These are phyloP conservation scores for Sinohyriopsis cumingii DNA, from an alignment of 2,888 invertebrate genomes.

Conservation along the genomic window DNA sequence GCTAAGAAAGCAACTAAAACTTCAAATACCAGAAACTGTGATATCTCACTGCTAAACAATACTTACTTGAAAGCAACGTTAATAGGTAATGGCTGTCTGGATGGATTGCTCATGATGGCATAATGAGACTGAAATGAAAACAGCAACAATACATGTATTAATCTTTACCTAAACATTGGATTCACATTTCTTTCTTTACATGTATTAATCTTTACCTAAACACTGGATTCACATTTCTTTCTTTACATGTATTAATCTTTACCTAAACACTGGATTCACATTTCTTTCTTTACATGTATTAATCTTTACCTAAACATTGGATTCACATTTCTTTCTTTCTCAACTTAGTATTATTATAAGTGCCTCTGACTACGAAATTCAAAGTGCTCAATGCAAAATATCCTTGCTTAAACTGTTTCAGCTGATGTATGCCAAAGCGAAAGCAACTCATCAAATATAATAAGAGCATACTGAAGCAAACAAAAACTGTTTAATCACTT, in stretches of 20 bases:
- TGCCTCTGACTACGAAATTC: too few species aligned
- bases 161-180: neutral
- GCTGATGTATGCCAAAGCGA: too few species aligned
- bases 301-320: neutral
- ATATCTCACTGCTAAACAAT: neutral
- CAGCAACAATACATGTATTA: slow-evolving; percentile 3
- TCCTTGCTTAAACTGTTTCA: too few species aligned
- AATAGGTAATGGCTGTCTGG: slow-evolving; percentile 91
- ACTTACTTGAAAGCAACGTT: slow-evolving; percentile 85
- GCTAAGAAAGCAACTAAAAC: too few species aligned
- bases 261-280: neutral
- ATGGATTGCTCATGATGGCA: slow-evolving; percentile 96
- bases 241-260: slow-evolving; percentile 1
- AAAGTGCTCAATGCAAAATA: too few species aligned
- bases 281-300: slow-evolving; percentile 2
- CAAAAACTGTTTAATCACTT: too few species aligned
- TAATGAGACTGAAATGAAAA: slow-evolving; percentile 83
- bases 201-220: neutral
- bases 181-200: neutral
- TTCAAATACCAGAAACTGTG: too few species aligned
- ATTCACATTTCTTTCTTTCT: too few species aligned
- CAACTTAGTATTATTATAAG: too few species aligned
- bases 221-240: neutral
- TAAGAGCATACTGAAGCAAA: too few species aligned
- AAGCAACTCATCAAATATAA: too few species aligned